Conservation (phyloP, 2,113 vertebrate genomes). For the Cisticola juncidis region DNA sequence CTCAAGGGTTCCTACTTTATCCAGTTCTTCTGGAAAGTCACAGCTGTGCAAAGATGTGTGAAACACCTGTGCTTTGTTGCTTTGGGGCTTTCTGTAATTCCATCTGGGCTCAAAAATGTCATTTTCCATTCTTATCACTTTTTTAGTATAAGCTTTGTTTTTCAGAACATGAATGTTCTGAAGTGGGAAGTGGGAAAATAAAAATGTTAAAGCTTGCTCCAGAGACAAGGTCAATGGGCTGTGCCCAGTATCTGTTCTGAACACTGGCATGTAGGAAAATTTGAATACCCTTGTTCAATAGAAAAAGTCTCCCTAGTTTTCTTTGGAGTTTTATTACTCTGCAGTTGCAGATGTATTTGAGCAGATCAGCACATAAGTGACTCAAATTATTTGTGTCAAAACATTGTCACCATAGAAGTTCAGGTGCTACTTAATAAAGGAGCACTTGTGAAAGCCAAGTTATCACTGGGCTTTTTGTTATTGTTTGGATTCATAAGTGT, state of each 20-base stretch:
- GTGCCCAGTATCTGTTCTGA: neutral
- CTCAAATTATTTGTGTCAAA: neutral
- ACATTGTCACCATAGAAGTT: accelerated
- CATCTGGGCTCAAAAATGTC: neutral
- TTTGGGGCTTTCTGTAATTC: neutral
- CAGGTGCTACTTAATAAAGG: neutral
- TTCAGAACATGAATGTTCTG: neutral
- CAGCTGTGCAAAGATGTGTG: neutral
- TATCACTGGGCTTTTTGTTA: neutral
- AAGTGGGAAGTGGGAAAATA: neutral
- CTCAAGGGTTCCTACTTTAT: neutral
- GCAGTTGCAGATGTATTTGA: neutral
- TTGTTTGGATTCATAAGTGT: neutral
- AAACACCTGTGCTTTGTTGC: neutral
- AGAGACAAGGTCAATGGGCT: neutral
- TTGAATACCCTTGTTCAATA: neutral
- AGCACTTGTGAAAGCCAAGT: neutral
- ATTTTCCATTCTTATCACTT: neutral
- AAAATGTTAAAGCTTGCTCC: neutral
- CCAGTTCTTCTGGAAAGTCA: neutral
- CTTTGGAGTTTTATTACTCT: neutral
- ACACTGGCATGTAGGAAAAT: neutral
- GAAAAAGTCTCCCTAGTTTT: neutral
- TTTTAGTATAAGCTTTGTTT: neutral
- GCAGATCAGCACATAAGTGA: neutral